Base-by-base conservation (phyloP, 2,888 invertebrate species). In the Erannis defoliaria region DNA sequence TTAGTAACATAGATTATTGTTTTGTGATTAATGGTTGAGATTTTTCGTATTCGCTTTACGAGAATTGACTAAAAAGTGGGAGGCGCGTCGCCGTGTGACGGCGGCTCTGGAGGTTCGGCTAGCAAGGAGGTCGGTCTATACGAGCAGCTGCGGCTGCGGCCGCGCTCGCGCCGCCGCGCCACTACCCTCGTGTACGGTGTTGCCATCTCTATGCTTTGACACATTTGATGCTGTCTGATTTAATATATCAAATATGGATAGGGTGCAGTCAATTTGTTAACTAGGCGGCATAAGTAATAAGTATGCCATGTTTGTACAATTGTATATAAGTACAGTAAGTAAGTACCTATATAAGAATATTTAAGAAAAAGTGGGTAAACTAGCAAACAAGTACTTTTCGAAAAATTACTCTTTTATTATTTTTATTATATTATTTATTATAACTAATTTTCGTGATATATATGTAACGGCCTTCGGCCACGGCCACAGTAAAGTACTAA, bases 1-100 rank as follows among this genome's bases (percentile, higher is more conserved):
- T 78, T 80, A 80, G 82, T 78, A 75, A 77, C 73, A 80, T 84
- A 84, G 82, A 75, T 75, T 73, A 73, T 77, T 73, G 74, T 73
- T 71, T 76, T 78, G 78, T 81, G 76, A 77, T 75, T 76, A 74
- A 77, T 80, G 73, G 74, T 74, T 78, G 72, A 74, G 72, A 66
- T 65, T 71, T 67, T 65, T 73, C 50, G 60, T 71, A 75, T 74
- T 70, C 57, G 70, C 67, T 68, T 69, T 67, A 64, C 61, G 50
- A 67, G 61, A 65, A 59, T 68, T 64, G 55, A 68, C 59, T 62
- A 68, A 67, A 64, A 42, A 50, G 37, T 33, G 26, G 53, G 53
- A 58, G 57, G 45, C 57, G 33, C 55, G 55, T 56, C 48, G 43
- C 21, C 18, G 46, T 40, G 26, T 63, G 21, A 48, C 54, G 45